Conservation (phyloP, 2,888 invertebrate species). For the Electrophaes corylata region DNA sequence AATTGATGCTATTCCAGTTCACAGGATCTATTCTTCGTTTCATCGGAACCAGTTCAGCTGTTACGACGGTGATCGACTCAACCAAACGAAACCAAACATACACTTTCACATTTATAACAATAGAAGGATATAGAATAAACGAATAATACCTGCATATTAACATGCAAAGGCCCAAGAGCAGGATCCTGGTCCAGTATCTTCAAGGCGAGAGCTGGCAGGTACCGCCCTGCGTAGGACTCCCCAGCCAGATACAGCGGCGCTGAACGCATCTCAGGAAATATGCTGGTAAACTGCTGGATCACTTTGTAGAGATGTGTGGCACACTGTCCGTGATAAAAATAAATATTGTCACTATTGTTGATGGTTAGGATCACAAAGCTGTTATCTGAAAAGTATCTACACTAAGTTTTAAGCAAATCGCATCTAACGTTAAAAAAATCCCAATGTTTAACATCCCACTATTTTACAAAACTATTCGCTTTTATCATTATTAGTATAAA, state of each 20-base stretch:
- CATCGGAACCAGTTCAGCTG: no score
- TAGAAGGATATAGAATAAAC: no score
- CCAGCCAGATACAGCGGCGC: constrained; percentile 86
- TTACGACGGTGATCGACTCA: not conserved
- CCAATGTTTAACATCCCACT: no score
- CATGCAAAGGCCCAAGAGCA: constrained; percentile 45
- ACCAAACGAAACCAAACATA: not conserved
- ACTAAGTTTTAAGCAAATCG: no score
- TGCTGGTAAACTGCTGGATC: constrained; percentile 81
- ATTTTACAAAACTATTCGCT: no score
- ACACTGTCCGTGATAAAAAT: constrained; percentile 52
- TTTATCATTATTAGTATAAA: no score
- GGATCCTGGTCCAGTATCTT: constrained; percentile 56
- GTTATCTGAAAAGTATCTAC: no score
- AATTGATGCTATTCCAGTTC: not conserved
- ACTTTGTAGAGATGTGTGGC: constrained; percentile 80
- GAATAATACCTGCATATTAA: constrained; percentile 71
- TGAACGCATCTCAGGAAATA: constrained; percentile 81
- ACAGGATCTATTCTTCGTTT: not conserved
- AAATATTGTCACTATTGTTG: no score
- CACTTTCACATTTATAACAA: not conserved
- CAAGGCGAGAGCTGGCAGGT: constrained; percentile 79
- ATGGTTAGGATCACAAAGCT: no score
- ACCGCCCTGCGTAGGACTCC: constrained; percentile 85
- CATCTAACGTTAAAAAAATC: no score